Base-by-base conservation (phyloP, 2,888 invertebrate species). In the Pyrocoelia pectoralis region DNA sequence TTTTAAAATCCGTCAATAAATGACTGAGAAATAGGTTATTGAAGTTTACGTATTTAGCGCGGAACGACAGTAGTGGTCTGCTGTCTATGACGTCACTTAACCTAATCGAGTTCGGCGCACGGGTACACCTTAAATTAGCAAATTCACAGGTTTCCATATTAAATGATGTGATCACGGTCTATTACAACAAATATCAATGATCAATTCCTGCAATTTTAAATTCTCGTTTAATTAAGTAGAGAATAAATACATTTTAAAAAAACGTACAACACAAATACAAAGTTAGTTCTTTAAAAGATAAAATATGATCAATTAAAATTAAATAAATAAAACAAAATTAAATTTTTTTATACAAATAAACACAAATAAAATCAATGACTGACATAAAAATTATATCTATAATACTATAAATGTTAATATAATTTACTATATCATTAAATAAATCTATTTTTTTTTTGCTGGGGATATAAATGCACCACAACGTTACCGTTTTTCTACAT, bases 321-420 rank as follows among this genome's bases (percentile, higher is more conserved):
- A 52, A 53, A 53, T 33, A 13, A 48, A 57, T 50, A 41, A 24
- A 50, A 41, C 49, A 56, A 56, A 49, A 8, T 29, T 50, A 28
- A 51, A 28, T 29, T 29, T 13, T 18, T 50, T 48, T 10, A 4
- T 12, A 17, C 17, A 48, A 50, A 13, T 28, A 50, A 50, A 50
- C 29, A 50, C 29, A 50, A 50, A 50, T 48, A 48, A 17, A 48
- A 13, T 28, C 29, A n/a, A 24, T 17, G 52, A 54, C 33, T 12
- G 13, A 53, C 14, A 51, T 40, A 64, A 55, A 55, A 19, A 52
- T 56, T 56, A 62, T 56, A 58, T 65, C 49, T 49, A 59, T 67
- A 64, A 67, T 67, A 65, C 61, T 65, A 67, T 61, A 58, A 67
- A 51, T 67, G 67, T 65, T 65, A 67, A 67, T 67, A 67, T 61